Percentiles rank a stretch among this genome's conserved stretches.
phyloP scores from a whole-genome alignment of 2,888 invertebrate species.

The Xylota sylvarum region DNA sequence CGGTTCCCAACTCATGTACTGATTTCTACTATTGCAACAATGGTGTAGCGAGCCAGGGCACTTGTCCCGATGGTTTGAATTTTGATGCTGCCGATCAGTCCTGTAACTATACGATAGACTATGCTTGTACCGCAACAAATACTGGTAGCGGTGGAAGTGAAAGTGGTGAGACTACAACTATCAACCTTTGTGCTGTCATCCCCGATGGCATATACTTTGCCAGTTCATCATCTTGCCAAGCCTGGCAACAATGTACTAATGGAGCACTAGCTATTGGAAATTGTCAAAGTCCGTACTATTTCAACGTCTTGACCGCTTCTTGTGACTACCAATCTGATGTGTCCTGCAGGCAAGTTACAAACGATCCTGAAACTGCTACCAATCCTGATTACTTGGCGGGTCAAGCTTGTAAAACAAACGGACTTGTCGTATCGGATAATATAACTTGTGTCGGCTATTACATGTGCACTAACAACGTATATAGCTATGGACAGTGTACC shows the following conservation, averaged over 20 bases:
- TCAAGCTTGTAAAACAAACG: slow-evolving; percentile 50
- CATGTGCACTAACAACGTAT: slow-evolving; percentile 72
- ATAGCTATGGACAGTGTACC: slow-evolving; percentile 70
- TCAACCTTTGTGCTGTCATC: slow-evolving; percentile 77
- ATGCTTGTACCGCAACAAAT: slow-evolving; percentile 60
- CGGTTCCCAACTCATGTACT: slow-evolving; percentile 77
- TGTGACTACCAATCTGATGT: slow-evolving; percentile 78
- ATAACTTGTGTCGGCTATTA: slow-evolving; percentile 78
- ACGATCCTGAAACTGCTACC: slow-evolving; percentile 51
- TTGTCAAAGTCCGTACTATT: slow-evolving; percentile 69
- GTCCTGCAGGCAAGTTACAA: slow-evolving; percentile 78
- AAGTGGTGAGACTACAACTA: not conserved
- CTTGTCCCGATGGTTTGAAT: slow-evolving; percentile 78
- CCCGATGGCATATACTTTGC: slow-evolving; percentile 78
- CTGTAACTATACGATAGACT: slow-evolving; percentile 76
- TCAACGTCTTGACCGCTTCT: slow-evolving; percentile 68
- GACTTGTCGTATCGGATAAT: slow-evolving; percentile 49
- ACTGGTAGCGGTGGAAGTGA: not conserved
- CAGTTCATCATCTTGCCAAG: slow-evolving; percentile 75
- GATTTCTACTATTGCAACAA: slow-evolving; percentile 79
- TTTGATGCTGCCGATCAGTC: slow-evolving; percentile 77
- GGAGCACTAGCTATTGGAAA: slow-evolving; percentile 51
- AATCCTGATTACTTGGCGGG: slow-evolving; percentile 67
- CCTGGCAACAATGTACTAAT: slow-evolving; percentile 78
- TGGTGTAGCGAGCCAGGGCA: slow-evolving; percentile 66